phyloP scores from a whole-genome alignment of 2,888 invertebrate species.

The Vesta saturnalis region DNA sequence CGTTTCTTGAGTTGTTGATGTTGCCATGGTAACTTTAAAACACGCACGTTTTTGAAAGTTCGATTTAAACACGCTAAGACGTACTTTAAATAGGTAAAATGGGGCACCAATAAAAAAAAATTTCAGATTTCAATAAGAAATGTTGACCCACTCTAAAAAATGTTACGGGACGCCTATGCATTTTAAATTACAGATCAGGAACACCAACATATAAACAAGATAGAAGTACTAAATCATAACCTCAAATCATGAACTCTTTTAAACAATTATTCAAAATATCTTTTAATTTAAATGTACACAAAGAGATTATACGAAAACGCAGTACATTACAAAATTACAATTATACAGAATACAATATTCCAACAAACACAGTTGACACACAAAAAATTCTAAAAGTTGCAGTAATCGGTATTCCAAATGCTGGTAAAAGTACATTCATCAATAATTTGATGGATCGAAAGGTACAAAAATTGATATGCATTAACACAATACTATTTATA shows the following conservation, averaged over 20 bases:
- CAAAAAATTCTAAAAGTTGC: constrained; percentile 75
- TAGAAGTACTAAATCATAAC: too few species aligned
- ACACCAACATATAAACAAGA: too few species aligned
- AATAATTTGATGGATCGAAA: constrained; percentile 84
- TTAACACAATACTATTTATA: neutral
- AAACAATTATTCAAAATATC: neutral
- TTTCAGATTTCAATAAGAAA: too few species aligned
- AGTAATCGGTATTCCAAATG: constrained; percentile 93
- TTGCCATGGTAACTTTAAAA: too few species aligned
- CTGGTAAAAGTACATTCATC: constrained; percentile 94
- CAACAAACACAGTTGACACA: neutral
- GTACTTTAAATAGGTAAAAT: too few species aligned
- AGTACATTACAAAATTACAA: constrained; percentile 8
- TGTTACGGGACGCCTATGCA: too few species aligned
- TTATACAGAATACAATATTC: neutral
- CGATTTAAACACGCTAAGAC: too few species aligned
- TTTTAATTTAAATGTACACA: neutral
- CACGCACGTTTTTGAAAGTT: too few species aligned
- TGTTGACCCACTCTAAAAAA: too few species aligned
- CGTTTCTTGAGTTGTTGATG: too few species aligned
- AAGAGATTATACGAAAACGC: constrained; percentile 1
- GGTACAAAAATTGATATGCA: constrained; percentile 64
- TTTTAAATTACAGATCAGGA: too few species aligned
- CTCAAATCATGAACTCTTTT: neutral
- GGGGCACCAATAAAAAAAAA: too few species aligned